These are phyloP conservation scores for Acipenser transmontanus DNA, from an alignment of 2,797 vertebrate genomes.

Conservation along the genomic window DNA sequence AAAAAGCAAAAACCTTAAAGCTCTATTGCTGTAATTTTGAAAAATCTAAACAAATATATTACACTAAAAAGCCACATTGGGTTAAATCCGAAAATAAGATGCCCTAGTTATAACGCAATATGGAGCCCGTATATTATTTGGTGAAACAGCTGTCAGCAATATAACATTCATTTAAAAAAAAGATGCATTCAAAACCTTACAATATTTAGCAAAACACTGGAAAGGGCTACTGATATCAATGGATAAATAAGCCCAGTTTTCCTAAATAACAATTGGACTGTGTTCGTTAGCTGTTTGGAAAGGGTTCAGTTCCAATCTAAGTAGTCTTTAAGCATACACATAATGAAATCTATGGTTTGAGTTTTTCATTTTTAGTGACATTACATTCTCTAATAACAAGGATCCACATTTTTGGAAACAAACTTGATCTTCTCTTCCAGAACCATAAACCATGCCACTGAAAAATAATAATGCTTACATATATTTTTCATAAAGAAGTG, in stretches of 20 bases:
- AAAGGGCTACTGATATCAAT: constrained; percentile 36
- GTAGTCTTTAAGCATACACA: constrained; percentile 68
- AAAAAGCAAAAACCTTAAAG: too few relatives aligned
- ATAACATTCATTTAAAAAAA: constrained; percentile 26
- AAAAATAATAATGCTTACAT: constrained; percentile 44
- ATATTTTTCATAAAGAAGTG: constrained; percentile 30
- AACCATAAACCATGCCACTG: constrained; percentile 48
- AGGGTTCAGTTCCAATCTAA: constrained; percentile 69
- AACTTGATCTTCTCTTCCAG: constrained; percentile 38
- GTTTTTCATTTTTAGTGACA: constrained; percentile 48
- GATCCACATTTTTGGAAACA: constrained; percentile 49
- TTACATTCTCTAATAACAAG: constrained; percentile 51
- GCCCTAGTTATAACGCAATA: constrained; percentile 16
- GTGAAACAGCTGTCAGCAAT: constrained; percentile 54
- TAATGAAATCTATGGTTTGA: constrained; percentile 64
- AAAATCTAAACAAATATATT: too few relatives aligned
- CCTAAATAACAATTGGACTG: constrained; percentile 70
- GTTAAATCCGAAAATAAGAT: too few relatives aligned
- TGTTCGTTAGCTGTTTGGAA: constrained; percentile 60
- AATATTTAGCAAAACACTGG: constrained; percentile 48
- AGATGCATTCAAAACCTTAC: not conserved
- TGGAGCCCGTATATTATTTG: constrained; percentile 40
- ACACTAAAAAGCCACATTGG: too few relatives aligned
- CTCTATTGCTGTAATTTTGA: too few relatives aligned
- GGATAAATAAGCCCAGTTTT: constrained; percentile 58